Conservation (phyloP, 2,797 vertebrate genomes). For the Graptemys geographica region DNA sequence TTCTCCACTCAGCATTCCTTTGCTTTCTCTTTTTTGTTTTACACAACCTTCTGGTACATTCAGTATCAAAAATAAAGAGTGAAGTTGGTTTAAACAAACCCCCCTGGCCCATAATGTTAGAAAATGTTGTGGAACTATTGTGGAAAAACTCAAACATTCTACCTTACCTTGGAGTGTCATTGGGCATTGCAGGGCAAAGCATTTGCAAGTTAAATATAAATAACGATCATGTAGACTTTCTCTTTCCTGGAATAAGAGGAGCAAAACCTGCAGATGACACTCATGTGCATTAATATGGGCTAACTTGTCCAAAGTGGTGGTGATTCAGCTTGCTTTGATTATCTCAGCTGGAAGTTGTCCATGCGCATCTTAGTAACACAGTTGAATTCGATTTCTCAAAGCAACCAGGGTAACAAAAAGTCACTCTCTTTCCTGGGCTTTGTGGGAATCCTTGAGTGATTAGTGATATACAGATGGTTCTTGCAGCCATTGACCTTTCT, state of each 20-base stretch:
- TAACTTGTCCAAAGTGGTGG: background rate
- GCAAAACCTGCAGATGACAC: accelerated
- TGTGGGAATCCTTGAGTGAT: background rate
- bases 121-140: background rate
- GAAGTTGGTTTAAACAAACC: background rate
- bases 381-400: background rate
- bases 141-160: background rate
- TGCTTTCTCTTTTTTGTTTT: background rate
- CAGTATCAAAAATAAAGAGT: background rate
- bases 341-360: background rate
- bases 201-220: background rate
- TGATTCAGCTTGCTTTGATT: background rate
- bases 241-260: background rate
- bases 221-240: accelerated
- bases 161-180: background rate
- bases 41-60: too few relatives aligned
- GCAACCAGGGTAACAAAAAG: background rate
- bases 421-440: background rate
- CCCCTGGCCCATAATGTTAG: accelerated
- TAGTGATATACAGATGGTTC: background rate
- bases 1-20: background rate
- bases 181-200: background rate
- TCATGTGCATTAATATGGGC: background rate
- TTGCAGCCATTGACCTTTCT: background rate
- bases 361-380: background rate